A percentile compares a stretch with the other conserved stretches of the same genome.
Evolutionary conservation across 64 coral and sea anemone species (phyloP).

Genomic region (Exaiptasia diaphana): DNA sequence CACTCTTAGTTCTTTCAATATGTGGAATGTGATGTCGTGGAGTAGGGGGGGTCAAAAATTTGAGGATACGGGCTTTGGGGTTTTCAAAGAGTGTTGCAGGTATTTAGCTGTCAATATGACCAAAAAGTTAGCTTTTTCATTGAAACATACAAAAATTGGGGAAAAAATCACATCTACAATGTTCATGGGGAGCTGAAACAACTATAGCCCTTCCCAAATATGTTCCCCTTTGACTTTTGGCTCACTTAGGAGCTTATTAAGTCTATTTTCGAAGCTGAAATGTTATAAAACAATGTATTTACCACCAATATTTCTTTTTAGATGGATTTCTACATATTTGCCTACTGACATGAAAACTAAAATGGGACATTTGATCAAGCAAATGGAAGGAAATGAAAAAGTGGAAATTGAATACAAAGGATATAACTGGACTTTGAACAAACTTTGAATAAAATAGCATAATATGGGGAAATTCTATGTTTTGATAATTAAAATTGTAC

Average conservation of each 20-base stretch:
- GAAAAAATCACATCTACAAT: neutral
- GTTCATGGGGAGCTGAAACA: neutral
- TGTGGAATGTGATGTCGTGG: neutral
- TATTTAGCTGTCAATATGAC: neutral
- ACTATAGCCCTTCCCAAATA: too few relatives aligned
- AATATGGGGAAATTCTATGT: neutral
- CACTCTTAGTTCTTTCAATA: neutral
- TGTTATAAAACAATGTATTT: neutral
- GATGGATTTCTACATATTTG: slow-evolving; percentile 65
- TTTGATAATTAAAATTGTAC: neutral
- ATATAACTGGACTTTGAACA: slow-evolving; percentile 90
- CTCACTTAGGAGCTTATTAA: too few relatives aligned
- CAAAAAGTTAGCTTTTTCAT: neutral
- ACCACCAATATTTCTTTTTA: neutral
- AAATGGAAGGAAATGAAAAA: slow-evolving; percentile 42
- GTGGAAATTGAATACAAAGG: slow-evolving; percentile 62
- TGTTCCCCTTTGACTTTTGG: too few relatives aligned
- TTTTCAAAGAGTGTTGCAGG: neutral
- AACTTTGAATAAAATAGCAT: slow-evolving; percentile 45
- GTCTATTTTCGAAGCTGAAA: neutral
- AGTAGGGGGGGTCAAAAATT: neutral
- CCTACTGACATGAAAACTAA: slow-evolving; percentile 33
- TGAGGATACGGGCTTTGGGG: neutral
- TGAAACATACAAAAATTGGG: neutral
- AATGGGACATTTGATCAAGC: slow-evolving; percentile 23